A percentile compares a stretch with the other conserved stretches of the same genome.
phyloP scores from a whole-genome alignment of 2,113 vertebrate species.

The human region GRCh38 chr19:5314001-5314500 shows the following conservation, averaged over 20 bases:
- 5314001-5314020: too few relatives aligned
- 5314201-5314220: not conserved
- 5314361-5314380: not conserved
- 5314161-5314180: not conserved
- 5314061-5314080: too few relatives aligned
- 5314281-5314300: not conserved
- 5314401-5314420: not conserved
- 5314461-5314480: not conserved
- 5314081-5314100: too few relatives aligned
- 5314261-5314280: not conserved
- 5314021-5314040: too few relatives aligned
- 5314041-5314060: too few relatives aligned
- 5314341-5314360: not conserved
- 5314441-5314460: fast-evolving
- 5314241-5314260: not conserved
- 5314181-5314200: not conserved
- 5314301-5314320: not conserved
- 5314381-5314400: not conserved
- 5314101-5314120: too few relatives aligned
- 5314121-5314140: too few relatives aligned
- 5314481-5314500: not conserved
- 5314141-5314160: not conserved
- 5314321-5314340: not conserved
- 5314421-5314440: not conserved
- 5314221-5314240: not conserved